Conservation (phyloP, 2,888 invertebrate species). For the Tortrix viridana region DNA sequence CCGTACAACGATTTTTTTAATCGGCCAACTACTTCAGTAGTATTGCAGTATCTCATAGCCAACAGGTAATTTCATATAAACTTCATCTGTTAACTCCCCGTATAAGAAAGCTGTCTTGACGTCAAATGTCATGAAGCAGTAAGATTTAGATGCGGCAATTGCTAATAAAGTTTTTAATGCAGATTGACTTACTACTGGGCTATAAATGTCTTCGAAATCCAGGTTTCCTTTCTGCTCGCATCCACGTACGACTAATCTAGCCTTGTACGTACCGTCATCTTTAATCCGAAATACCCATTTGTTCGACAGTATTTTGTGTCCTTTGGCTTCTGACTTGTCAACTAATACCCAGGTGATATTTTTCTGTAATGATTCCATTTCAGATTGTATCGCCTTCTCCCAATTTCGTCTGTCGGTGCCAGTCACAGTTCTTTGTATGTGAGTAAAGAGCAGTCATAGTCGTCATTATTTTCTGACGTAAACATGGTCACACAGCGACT, state of each 20-base stretch:
- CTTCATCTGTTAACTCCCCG: background rate
- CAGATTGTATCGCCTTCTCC: no score
- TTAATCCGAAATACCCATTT: constrained; percentile 12
- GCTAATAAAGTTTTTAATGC: background rate
- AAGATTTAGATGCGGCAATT: background rate
- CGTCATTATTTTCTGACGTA: no score
- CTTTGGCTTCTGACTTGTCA: constrained; percentile 11
- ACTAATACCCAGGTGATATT: background rate
- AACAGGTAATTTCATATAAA: background rate
- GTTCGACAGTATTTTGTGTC: constrained; percentile 4
- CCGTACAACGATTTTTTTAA: background rate
- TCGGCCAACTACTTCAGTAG: background rate
- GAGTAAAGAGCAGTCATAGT: no score
- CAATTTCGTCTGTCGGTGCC: no score
- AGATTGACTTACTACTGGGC: constrained; percentile 10
- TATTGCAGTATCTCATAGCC: background rate
- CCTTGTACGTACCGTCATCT: constrained; percentile 12
- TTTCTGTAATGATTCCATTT: no score
- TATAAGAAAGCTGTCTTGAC: constrained; percentile 1
- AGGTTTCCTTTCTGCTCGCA: constrained; percentile 4
- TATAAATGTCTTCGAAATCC: background rate
- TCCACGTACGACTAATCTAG: constrained; percentile 11
- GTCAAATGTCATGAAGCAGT: background rate
- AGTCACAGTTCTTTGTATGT: no score
- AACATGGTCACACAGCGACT: no score